Evolutionary conservation across 1,140 invertebrate genomes (phyloP), one percentile per base, ranked within the genome.

Genomic region (Mercenaria mercenaria): DNA sequence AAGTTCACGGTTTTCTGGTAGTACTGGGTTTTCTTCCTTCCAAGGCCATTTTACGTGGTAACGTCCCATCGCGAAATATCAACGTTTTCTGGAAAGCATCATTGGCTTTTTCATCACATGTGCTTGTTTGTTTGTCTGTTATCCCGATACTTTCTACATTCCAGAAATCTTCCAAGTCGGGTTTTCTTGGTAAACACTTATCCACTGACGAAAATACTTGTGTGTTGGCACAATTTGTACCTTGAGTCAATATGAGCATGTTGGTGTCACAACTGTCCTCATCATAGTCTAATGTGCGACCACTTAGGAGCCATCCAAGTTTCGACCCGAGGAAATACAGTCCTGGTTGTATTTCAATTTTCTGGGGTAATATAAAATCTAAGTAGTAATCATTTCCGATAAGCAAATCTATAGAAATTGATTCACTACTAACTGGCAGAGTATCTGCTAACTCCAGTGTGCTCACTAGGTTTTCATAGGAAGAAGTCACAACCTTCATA

Each of bases 311-410:
- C 72, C 72, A 76, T 3, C 72, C 72, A 6, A 43, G 23, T 43
- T 76, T 76, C 8, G 72, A 76, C 3, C 37, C 41, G 10, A 76
- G 39, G 2, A 76, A 41, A 37, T 76, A 76, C 3, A 76, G 64
- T 11, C 74, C 82, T 8, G 39, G 61, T 43, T 80, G 43, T 0
- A 90, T 50, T 64, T 86, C 76, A 29, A 86, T 72, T 43, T 43
- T 69, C 41, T 86, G 32, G 52, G 50, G 76, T 10, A 85, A 15
- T 23, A 90, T 37, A 23, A 90, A 39, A 74, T 86, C 89, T 15
- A 86, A 18, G 43, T 86, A 90, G 32, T 80, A 80, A 26, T 80
- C 77, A n/a, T 80, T 80, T 34, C 77, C 77, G 2, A 80, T 11
- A 3, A 80, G 39, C 6, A 80, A 26, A 18, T 80, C 77, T 18